A percentile compares a stretch with the other conserved stretches of the same genome.
These are phyloP conservation scores for Australoheros scitulus DNA, from an alignment of 2,113 vertebrate species.

Conservation along the genomic window DNA sequence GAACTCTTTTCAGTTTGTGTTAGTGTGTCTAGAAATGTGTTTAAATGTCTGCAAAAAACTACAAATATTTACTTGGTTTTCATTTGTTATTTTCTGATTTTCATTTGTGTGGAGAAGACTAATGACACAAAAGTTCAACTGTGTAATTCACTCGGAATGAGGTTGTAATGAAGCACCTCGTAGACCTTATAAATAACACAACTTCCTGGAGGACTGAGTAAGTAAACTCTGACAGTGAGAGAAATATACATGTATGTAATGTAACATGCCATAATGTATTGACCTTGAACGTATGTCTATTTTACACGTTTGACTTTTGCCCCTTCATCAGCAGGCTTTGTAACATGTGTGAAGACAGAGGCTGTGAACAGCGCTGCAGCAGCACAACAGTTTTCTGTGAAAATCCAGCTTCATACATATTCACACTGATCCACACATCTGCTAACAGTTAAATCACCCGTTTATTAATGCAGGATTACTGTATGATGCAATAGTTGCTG, in stretches of 20 bases:
- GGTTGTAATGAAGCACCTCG: neutral
- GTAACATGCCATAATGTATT: too few species aligned
- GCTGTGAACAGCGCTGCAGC: too few species aligned
- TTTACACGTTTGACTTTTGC: too few species aligned
- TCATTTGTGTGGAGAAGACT: neutral
- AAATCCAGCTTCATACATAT: neutral
- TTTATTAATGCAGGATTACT: too few species aligned
- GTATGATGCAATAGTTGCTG: neutral
- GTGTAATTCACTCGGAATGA: neutral
- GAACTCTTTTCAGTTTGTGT: neutral
- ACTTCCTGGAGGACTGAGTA: slow-evolving; percentile 5
- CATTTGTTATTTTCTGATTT: neutral
- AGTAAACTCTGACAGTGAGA: neutral
- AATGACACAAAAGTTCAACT: neutral
- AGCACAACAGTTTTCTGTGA: too few species aligned
- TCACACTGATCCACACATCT: neutral
- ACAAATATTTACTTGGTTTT: too few species aligned
- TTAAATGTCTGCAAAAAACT: neutral
- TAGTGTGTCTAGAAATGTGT: neutral
- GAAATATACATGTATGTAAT: neutral
- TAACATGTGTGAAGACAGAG: too few species aligned
- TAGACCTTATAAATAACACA: neutral
- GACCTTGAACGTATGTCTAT: too few species aligned
- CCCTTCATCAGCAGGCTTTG: too few species aligned
- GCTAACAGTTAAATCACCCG: neutral